These are phyloP conservation scores for Falco columbarius DNA, from an alignment of 2,797 vertebrate genomes.

Conservation along the genomic window DNA sequence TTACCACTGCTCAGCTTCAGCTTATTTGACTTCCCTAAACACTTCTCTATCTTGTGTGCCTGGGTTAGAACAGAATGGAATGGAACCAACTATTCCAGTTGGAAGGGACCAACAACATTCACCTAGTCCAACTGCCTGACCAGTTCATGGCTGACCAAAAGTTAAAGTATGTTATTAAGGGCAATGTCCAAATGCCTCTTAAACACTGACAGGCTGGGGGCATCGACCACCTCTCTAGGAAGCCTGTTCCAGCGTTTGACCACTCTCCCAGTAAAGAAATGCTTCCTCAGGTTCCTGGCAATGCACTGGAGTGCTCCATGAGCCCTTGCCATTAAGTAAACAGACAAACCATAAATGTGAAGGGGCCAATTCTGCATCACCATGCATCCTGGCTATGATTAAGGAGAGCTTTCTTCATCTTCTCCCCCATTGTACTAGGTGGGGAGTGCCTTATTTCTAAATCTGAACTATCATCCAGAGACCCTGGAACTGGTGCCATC, in stretches of 20 bases:
- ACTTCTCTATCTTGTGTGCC: background rate
- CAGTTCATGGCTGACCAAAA: background rate
- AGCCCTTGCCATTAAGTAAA: background rate
- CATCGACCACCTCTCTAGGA: fast-evolving
- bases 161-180: too few relatives aligned
- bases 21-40: background rate
- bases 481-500: background rate
- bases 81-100: background rate
- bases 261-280: background rate
- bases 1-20: background rate
- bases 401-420: background rate
- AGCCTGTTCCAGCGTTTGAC: background rate
- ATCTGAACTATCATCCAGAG: background rate
- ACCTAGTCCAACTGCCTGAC: background rate
- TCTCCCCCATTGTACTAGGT: fast-evolving
- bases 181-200: background rate
- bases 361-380: background rate
- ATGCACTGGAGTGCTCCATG: background rate
- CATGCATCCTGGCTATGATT: background rate
- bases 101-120: background rate
- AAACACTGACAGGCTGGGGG: background rate
- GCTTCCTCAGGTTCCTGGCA: background rate
- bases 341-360: background rate
- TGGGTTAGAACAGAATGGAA: too few relatives aligned
- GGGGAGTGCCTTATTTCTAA: background rate